Conservation (phyloP, 2,888 invertebrate species). For the Ectobius pallidus region DNA sequence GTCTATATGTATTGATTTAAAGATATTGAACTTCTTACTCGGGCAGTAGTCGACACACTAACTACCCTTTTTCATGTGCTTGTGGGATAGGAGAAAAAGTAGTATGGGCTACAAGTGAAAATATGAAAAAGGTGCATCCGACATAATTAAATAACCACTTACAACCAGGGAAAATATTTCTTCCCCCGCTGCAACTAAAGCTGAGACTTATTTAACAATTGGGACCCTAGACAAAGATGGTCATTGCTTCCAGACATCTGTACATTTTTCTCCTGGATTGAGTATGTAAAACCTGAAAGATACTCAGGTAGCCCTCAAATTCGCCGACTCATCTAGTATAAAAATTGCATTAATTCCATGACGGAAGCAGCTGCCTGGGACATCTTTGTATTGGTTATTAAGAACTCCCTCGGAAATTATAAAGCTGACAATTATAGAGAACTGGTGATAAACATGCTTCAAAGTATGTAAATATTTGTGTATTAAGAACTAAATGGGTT, state of each 20-base stretch:
- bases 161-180: background rate
- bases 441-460: background rate
- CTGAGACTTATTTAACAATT: no score
- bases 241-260: conserved; percentile 3
- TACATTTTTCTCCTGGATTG: conserved; percentile 4
- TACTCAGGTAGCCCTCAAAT: background rate
- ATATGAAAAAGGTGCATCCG: background rate
- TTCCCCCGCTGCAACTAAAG: background rate
- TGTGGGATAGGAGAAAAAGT: background rate
- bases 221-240: no score
- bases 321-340: background rate
- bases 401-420: background rate
- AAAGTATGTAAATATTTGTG: background rate
- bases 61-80: background rate
- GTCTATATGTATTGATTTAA: no score
- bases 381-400: background rate
- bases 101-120: background rate
- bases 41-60: no score
- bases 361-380: background rate
- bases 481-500: no score
- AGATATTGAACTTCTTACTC: no score
- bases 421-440: background rate
- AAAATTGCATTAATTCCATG: background rate
- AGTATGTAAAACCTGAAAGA: background rate
- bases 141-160: background rate